These are phyloP conservation scores for Caenorhabditis uteleia DNA, from an alignment of 2,888 invertebrate genomes.

Conservation along the genomic window DNA sequence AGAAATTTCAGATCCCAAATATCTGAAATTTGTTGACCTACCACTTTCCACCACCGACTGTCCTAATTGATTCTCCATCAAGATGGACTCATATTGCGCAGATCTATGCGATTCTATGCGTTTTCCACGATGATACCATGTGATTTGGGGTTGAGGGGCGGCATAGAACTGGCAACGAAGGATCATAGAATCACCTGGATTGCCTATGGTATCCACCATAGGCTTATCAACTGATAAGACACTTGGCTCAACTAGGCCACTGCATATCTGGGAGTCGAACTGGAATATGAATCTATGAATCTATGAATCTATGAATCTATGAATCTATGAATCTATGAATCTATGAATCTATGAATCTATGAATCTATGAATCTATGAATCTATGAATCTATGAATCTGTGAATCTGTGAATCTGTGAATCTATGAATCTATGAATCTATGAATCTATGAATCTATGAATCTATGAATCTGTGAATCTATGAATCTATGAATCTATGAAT, in stretches of 20 bases:
- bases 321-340: too few species aligned
- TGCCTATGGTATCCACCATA: background rate
- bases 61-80: slow-evolving; percentile 27
- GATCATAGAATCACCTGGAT: background rate
- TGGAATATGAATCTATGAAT: too few species aligned
- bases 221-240: background rate
- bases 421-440: too few species aligned
- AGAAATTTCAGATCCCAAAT: background rate
- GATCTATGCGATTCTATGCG: slow-evolving; percentile 26
- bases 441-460: too few species aligned
- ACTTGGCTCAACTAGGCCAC: background rate
- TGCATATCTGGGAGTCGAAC: too few species aligned
- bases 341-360: too few species aligned
- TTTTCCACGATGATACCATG: slow-evolving; percentile 41
- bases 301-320: too few species aligned
- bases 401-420: too few species aligned
- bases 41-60: slow-evolving; percentile 36
- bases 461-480: too few species aligned
- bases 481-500: too few species aligned
- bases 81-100: slow-evolving; percentile 30
- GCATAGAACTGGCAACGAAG: background rate
- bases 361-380: too few species aligned
- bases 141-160: slow-evolving; percentile 27
- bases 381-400: too few species aligned
- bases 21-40: slow-evolving; percentile 3